phyloP scores from a whole-genome alignment of 2,797 vertebrate species.

The Erpetoichthys calabaricus region DNA sequence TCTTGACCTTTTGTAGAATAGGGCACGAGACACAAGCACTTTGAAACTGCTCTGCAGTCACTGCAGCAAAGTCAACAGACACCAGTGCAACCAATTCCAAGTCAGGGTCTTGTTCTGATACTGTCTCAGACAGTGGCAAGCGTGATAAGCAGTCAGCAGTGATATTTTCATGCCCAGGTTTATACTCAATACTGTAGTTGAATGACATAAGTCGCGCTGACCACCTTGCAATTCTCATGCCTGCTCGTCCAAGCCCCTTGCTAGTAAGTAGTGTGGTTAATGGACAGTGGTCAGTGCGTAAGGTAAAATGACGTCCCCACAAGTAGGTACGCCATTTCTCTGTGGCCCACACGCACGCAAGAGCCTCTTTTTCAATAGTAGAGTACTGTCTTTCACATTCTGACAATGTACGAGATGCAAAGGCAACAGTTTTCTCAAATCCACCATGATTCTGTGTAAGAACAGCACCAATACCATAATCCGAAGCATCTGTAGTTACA shows the following conservation, averaged over 20 bases:
- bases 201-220: conserved; percentile 9
- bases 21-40: conserved; percentile 9
- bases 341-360: no score
- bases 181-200: conserved; percentile 9
- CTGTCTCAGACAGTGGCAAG: conserved; percentile 5
- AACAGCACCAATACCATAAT: no score
- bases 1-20: conserved; percentile 1
- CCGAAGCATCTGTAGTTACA: not conserved
- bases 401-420: no score
- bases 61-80: conserved; percentile 5
- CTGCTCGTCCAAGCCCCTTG: not conserved
- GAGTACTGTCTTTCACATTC: no score
- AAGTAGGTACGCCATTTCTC: no score
- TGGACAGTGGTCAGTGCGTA: no score
- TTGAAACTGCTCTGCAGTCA: conserved; percentile 8
- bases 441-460: no score
- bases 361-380: no score
- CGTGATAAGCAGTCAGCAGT: conserved; percentile 13
- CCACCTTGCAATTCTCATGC: conserved; percentile 7
- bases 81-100: conserved; percentile 6
- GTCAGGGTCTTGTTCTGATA: conserved; percentile 3
- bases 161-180: conserved; percentile 7
- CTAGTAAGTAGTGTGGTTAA: no score
- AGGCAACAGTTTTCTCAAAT: no score
- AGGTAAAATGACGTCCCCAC: no score